Evolutionary conservation across 2,113 vertebrate genomes (phyloP).

Genomic region (Neoarius graeffei): DNA sequence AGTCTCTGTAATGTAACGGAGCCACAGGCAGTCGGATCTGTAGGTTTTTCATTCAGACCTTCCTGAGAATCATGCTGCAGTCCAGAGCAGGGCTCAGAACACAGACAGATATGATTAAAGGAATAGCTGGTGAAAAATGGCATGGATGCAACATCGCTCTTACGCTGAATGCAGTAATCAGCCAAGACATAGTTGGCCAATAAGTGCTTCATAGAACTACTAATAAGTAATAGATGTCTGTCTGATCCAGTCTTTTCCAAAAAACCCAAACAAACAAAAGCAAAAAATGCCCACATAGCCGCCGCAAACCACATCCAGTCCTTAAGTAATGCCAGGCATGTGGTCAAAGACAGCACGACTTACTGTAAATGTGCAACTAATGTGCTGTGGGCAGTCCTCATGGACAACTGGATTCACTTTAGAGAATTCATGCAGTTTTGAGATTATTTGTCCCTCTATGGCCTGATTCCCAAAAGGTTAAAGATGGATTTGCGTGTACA

Average conservation of each 20-base stretch:
- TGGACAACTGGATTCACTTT: not conserved
- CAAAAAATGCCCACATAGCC: not conserved
- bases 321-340: not conserved
- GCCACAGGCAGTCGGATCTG: not conserved
- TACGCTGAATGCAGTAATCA: not conserved
- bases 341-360: not conserved
- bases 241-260: not conserved
- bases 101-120: not conserved
- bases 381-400: not conserved
- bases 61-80: not conserved
- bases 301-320: not conserved
- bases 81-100: not conserved
- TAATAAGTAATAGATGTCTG: not conserved
- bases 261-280: not conserved
- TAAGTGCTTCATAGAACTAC: not conserved
- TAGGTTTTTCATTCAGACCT: not conserved
- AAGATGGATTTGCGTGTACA: not conserved
- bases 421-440: not conserved
- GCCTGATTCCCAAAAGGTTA: not conserved
- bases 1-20: not conserved
- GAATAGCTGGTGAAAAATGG: not conserved
- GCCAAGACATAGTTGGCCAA: not conserved
- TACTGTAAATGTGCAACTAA: not conserved
- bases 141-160: not conserved
- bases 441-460: not conserved